Percentiles rank a stretch among this genome's conserved stretches.
Conservation (phyloP, 2,113 vertebrate genomes). For the Forbesichthys papilliferus region DNA sequence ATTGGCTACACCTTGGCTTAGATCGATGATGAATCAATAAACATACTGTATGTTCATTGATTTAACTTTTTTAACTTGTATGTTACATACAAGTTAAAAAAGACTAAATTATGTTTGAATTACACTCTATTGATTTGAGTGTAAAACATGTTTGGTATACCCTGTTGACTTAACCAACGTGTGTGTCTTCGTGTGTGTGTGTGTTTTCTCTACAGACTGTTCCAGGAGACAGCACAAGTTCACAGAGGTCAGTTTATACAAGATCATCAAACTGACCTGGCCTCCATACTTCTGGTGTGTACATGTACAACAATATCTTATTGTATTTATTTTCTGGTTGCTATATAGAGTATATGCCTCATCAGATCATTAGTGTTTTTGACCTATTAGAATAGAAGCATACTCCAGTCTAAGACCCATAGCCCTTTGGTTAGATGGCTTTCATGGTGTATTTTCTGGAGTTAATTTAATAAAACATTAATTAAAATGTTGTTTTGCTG, state of each 20-base stretch:
- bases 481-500: background rate
- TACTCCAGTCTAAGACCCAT: background rate
- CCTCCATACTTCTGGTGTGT: constrained; percentile 24
- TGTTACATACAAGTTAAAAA: too few species aligned
- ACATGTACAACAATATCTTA: background rate
- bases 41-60: too few species aligned
- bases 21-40: too few species aligned
- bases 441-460: background rate
- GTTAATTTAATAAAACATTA: background rate
- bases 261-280: background rate
- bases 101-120: too few species aligned
- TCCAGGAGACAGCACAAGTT: background rate
- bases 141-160: too few species aligned
- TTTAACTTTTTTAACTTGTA: too few species aligned
- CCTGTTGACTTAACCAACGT: too few species aligned
- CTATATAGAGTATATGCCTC: too few species aligned
- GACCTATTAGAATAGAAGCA: background rate
- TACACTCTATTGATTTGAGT: too few species aligned
- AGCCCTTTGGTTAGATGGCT: background rate
- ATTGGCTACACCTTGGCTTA: too few species aligned
- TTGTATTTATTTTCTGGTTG: background rate
- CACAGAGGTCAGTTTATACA: background rate
- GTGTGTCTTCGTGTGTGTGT: background rate
- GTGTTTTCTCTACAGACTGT: constrained; percentile 1
- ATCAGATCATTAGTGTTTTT: too few species aligned